Evolutionary conservation across 2,888 invertebrate genomes (phyloP).

Genomic region (Agrypnus murinus): DNA sequence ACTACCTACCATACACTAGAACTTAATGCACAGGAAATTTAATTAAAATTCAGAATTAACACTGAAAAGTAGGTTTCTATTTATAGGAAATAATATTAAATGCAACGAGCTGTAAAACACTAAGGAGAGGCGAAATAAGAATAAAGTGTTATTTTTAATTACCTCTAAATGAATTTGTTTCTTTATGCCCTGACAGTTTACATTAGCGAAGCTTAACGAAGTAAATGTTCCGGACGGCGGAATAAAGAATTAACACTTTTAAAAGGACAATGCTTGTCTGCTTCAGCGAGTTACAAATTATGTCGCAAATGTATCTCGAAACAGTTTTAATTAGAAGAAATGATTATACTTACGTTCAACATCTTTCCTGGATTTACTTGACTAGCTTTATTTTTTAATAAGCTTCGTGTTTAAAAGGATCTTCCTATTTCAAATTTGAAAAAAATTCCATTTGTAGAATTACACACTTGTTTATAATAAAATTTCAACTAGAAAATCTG

Average conservation of each 20-base stretch:
- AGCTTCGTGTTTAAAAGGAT: too few relatives aligned
- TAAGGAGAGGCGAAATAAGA: constrained; percentile 34
- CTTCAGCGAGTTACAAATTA: constrained; percentile 54
- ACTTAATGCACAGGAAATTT: not conserved
- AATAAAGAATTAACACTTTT: constrained; percentile 55
- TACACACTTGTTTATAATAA: too few relatives aligned
- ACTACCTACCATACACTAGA: too few relatives aligned
- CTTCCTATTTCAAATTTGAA: too few relatives aligned
- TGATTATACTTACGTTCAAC: constrained; percentile 45
- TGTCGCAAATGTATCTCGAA: constrained; percentile 51
- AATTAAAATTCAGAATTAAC: constrained; percentile 12
- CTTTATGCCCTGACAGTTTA: constrained; percentile 47
- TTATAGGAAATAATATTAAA: constrained; percentile 34
- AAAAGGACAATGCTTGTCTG: constrained; percentile 53
- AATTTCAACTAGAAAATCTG: too few relatives aligned
- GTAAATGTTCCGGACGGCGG: constrained; percentile 46
- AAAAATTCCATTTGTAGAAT: too few relatives aligned
- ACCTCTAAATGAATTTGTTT: constrained; percentile 47
- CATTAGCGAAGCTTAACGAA: constrained; percentile 49
- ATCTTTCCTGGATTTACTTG: constrained; percentile 23
- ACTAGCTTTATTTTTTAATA: constrained; percentile 20
- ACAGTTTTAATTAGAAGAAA: constrained; percentile 51
- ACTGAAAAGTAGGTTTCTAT: not conserved
- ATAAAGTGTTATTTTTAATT: constrained; percentile 43
- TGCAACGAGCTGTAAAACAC: constrained; percentile 32